These are phyloP conservation scores for Panurus biarmicus DNA, from an alignment of 2,113 vertebrate genomes.

Conservation along the genomic window DNA sequence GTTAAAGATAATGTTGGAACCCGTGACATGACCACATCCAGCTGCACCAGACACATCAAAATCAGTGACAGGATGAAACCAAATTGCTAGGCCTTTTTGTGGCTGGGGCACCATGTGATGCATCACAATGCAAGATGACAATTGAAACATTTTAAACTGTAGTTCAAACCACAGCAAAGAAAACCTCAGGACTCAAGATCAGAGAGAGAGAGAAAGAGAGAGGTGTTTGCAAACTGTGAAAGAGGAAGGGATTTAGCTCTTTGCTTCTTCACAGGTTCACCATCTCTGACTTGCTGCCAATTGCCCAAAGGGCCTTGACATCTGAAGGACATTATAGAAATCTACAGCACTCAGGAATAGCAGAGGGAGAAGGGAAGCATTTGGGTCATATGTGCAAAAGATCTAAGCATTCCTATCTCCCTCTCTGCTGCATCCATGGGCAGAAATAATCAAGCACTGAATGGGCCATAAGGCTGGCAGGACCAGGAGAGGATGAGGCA, in stretches of 20 bases:
- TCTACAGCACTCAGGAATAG: neutral
- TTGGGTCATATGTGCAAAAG: neutral
- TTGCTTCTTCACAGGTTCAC: slow-evolving; percentile 45
- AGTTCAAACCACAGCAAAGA: slow-evolving; percentile 67
- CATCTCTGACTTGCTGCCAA: slow-evolving; percentile 40
- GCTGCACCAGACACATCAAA: slow-evolving; percentile 65
- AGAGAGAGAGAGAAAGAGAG: slow-evolving; percentile 53
- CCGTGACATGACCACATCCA: slow-evolving; percentile 65
- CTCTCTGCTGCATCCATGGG: neutral
- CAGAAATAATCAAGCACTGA: neutral
- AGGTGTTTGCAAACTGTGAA: slow-evolving; percentile 60
- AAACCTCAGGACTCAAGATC: slow-evolving; percentile 62
- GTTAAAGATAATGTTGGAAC: slow-evolving; percentile 66
- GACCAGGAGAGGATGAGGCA: neutral
- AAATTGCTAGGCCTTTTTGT: slow-evolving; percentile 64
- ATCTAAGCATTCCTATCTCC: slow-evolving; percentile 37
- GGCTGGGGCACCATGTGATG: slow-evolving; percentile 63
- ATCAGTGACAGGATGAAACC: slow-evolving; percentile 66
- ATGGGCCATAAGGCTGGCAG: neutral
- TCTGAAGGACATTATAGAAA: slow-evolving; percentile 53
- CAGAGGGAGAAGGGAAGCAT: neutral
- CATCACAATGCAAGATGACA: slow-evolving; percentile 65
- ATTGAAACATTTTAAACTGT: slow-evolving; percentile 63
- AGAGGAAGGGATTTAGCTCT: slow-evolving; percentile 49
- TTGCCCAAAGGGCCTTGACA: slow-evolving; percentile 38